Evolutionary conservation across 1,140 invertebrate genomes (phyloP).

Genomic region (Drosophila serrata): DNA sequence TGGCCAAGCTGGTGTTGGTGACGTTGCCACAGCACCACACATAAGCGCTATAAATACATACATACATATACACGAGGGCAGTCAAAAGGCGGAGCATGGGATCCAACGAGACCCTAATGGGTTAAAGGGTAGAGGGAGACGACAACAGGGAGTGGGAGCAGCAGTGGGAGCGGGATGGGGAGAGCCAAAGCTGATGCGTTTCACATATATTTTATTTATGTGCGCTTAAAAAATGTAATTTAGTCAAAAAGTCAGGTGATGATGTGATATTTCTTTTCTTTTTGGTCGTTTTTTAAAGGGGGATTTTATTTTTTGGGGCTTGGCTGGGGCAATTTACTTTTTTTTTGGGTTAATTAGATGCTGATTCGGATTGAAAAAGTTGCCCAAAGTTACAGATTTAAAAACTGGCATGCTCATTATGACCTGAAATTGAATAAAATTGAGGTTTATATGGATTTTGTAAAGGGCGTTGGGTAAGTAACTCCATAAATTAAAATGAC

Average conservation of each 20-base stretch:
- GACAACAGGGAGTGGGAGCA: constrained; percentile 6
- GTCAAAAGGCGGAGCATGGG: constrained; percentile 77
- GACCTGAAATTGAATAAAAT: background rate
- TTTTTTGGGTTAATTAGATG: constrained; percentile 39
- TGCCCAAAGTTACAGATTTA: background rate
- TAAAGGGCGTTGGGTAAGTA: background rate
- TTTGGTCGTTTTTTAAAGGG: background rate
- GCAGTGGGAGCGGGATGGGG: constrained; percentile 1
- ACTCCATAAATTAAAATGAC: background rate
- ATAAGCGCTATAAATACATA: background rate
- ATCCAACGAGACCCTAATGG: constrained; percentile 35
- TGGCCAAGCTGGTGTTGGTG: constrained; percentile 37
- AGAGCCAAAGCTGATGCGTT: constrained; percentile 10
- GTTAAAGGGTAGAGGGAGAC: constrained; percentile 32
- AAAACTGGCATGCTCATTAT: background rate
- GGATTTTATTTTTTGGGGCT: background rate
- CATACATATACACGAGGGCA: constrained; percentile 27
- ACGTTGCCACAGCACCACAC: constrained; percentile 6
- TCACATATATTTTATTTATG: constrained; percentile 65
- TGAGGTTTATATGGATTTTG: background rate
- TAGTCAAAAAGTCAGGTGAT: constrained; percentile 68
- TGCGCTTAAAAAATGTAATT: constrained; percentile 64
- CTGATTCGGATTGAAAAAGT: constrained; percentile 23
- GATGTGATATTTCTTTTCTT: constrained; percentile 44
- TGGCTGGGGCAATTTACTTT: constrained; percentile 5